phyloP scores from a whole-genome alignment of 2,797 vertebrate genomes.

The Coregonus ussuriensis region DNA sequence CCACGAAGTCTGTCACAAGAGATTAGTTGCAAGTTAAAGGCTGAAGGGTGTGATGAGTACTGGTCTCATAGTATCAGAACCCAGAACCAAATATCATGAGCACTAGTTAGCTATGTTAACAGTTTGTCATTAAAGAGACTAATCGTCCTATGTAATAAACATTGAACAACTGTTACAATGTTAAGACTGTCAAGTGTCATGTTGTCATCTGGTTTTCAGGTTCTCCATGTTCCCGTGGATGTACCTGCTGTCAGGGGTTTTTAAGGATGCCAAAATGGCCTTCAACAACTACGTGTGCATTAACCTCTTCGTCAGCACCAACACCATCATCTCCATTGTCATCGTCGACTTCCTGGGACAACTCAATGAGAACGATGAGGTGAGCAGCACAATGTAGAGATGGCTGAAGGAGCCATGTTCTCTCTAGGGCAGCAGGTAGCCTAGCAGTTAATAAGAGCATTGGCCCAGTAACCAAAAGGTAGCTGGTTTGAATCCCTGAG shows the following conservation, averaged over 20 bases:
- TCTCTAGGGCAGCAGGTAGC: too few relatives aligned
- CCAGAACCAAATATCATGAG: too few relatives aligned
- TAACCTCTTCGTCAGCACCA: slow-evolving; percentile 94
- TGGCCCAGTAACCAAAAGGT: too few relatives aligned
- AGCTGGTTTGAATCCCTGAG: too few relatives aligned
- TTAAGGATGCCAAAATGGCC: slow-evolving; percentile 92
- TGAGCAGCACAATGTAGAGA: slow-evolving; percentile 30
- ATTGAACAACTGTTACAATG: not conserved
- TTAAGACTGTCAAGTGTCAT: slow-evolving; percentile 15
- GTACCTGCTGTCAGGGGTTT: slow-evolving; percentile 88
- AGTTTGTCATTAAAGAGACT: too few relatives aligned
- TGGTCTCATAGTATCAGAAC: too few relatives aligned
- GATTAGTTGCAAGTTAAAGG: too few relatives aligned
- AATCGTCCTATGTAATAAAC: too few relatives aligned
- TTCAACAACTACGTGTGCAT: slow-evolving; percentile 93
- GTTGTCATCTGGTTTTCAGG: slow-evolving; percentile 63
- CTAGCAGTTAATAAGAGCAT: too few relatives aligned
- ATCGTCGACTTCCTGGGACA: slow-evolving; percentile 86
- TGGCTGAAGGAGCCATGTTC: not conserved
- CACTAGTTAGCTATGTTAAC: too few relatives aligned
- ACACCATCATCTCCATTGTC: slow-evolving; percentile 89
- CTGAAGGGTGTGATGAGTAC: not conserved
- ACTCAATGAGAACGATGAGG: slow-evolving; percentile 68
- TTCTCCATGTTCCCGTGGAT: slow-evolving; percentile 97
- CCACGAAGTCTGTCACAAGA: too few relatives aligned